Conservation (phyloP, 2,113 vertebrate genomes). For the Alouatta palliata region DNA sequence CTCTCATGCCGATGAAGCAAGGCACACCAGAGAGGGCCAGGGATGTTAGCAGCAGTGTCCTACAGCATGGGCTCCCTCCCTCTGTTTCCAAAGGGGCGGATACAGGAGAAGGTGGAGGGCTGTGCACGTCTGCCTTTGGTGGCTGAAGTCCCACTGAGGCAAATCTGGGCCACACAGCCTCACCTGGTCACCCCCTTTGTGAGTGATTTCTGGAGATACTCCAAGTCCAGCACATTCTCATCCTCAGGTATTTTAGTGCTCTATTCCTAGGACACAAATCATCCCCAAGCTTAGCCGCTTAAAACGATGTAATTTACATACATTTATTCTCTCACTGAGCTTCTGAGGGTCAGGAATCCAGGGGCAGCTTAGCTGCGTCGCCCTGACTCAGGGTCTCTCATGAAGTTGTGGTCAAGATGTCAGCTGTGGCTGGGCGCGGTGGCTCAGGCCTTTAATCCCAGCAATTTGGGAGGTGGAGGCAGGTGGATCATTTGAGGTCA, state of each 20-base stretch:
- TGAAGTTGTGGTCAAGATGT: neutral
- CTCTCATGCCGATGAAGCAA: neutral
- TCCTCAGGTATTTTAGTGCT: neutral
- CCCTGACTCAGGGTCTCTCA: neutral
- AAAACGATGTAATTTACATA: neutral
- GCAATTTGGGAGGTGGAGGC: too few relatives aligned
- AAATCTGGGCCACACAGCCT: neutral
- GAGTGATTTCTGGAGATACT: neutral
- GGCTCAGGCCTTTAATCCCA: too few relatives aligned
- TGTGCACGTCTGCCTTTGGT: neutral
- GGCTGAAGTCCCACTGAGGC: neutral
- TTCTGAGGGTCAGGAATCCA: neutral
- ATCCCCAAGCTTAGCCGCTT: neutral
- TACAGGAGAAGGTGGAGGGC: neutral
- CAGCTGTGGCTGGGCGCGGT: neutral
- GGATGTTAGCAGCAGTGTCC: neutral
- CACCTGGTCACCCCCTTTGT: neutral
- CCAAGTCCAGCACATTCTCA: neutral
- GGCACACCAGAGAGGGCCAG: neutral
- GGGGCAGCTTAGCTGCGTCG: neutral
- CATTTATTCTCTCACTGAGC: neutral
- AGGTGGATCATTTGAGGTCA: too few relatives aligned
- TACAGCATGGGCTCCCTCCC: neutral
- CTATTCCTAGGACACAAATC: neutral
- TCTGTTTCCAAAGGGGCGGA: neutral